A percentile compares a stretch with the other conserved stretches of the same genome.
These are phyloP conservation scores for Bujurquina vittata DNA, from an alignment of 2,113 vertebrate species.

Conservation along the genomic window DNA sequence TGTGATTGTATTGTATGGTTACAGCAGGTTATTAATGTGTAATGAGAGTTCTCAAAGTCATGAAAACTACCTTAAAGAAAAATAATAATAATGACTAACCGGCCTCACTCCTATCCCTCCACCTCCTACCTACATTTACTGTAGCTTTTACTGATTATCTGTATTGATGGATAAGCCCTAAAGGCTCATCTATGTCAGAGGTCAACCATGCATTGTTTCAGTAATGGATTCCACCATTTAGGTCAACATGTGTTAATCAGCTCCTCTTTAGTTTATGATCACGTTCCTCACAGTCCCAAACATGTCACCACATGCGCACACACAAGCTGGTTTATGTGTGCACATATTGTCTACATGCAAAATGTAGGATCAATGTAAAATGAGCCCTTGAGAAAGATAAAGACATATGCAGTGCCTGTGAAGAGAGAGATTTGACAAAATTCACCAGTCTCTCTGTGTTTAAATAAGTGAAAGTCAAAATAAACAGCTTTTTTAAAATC, in stretches of 20 bases:
- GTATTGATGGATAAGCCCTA: conserved; percentile 29
- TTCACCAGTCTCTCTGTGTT: not conserved
- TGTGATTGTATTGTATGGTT: not conserved
- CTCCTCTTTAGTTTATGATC: conserved; percentile 35
- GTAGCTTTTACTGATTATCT: conserved; percentile 14
- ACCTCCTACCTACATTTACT: not conserved
- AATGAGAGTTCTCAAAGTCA: not conserved
- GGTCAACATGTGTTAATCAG: conserved; percentile 55
- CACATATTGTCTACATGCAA: not conserved
- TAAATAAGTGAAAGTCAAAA: not conserved
- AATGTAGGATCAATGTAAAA: not conserved
- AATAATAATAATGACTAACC: not conserved
- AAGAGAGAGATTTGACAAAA: not conserved
- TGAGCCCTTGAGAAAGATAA: not conserved
- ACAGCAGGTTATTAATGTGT: not conserved
- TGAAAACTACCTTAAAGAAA: not conserved
- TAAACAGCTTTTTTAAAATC: not conserved
- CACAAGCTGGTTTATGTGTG: not conserved
- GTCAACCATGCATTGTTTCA: conserved; percentile 19
- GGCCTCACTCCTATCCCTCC: not conserved
- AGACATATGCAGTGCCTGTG: not conserved
- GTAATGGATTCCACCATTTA: conserved; percentile 37
- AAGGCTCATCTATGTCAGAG: conserved; percentile 39
- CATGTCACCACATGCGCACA: not conserved
- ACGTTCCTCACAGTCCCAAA: conserved; percentile 12